A percentile compares a stretch with the other conserved stretches of the same genome.
phyloP scores from a whole-genome alignment of 2,797 vertebrate species.

The Mycteria americana region DNA sequence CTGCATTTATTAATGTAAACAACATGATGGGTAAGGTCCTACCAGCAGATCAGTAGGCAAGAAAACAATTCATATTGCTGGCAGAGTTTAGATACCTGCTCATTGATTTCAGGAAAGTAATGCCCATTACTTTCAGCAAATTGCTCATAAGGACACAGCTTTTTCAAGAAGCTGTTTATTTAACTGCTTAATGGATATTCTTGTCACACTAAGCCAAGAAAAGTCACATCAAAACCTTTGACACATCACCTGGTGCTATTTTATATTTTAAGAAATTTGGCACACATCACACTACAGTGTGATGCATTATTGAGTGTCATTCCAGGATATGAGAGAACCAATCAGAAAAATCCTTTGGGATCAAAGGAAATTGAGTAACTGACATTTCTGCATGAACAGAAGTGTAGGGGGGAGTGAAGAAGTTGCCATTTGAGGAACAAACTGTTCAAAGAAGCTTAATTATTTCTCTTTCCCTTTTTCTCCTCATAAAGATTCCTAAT shows the following conservation, averaged over 20 bases:
- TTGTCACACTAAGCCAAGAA: conserved; percentile 11
- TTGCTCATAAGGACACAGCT: background rate
- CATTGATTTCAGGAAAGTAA: background rate
- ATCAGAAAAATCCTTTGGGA: conserved; percentile 60
- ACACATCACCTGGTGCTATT: background rate
- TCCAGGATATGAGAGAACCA: conserved; percentile 67
- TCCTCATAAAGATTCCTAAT: conserved; percentile 60
- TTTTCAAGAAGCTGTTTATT: background rate
- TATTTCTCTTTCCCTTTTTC: conserved; percentile 48
- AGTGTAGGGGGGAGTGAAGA: background rate
- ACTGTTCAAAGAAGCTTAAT: conserved; percentile 50
- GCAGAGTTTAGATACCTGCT: conserved; percentile 8
- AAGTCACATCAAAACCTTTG: conserved; percentile 51
- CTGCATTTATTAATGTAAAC: background rate
- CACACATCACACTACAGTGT: background rate
- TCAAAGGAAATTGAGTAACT: conserved; percentile 71
- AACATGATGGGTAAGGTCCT: background rate
- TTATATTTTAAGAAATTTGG: conserved; percentile 52
- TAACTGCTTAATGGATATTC: conserved; percentile 23
- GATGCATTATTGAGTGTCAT: conserved; percentile 67
- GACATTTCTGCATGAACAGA: conserved; percentile 46
- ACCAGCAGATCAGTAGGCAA: conserved; percentile 6
- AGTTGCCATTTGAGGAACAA: conserved; percentile 60
- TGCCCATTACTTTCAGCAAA: background rate
- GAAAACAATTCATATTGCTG: conserved; percentile 10